Evolutionary conservation across 2,888 invertebrate species (phyloP), one percentile per base, ranked within the genome.

Genomic region (Agrotis exclamationis): DNA sequence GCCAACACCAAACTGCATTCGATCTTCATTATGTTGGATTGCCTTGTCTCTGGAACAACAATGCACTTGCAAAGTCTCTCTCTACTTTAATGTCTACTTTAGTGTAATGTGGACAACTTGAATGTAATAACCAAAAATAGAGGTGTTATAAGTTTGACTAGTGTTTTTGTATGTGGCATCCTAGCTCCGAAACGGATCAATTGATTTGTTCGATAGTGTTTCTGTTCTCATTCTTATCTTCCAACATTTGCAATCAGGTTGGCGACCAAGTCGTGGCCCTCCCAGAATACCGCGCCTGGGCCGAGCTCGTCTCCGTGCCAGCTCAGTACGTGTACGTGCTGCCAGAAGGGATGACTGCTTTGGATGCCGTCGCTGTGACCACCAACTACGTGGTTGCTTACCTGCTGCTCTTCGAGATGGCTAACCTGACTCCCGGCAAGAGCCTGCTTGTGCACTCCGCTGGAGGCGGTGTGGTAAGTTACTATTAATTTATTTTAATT

Each of bases 311-410:
- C 11, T 96, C 97, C 2, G 98, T 98, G 28, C 98, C 98, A 3
- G 97, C 98, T n/a, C 97, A 97, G 89, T 97, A 97, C 87, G 98
- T 98, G 80, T 98, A 98, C 96, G 97, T 97, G 67, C 96, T 98
- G 87, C 98, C 98, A 22, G 97, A 97, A 63, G 97, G 97, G 79
- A 97, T 99, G 97, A 97, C 97, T 47, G 97, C 97, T 76, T 94
- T 98, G 91, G 98, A 98, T 86, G 98, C 98, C 1, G 98, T 98
- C 9, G 98, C 98, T 22, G 97, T 98, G 87, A 98, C 98, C 81
- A 97, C 98, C 96, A 98, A 98, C 94, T 99, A 98, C 93, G 97
- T 98, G 79, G 98, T 98, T 11, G 99, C 98, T 24, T 97, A 98
- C 91, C 97, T 98, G 86, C 96, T 99, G 85, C 97, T 99, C 64